Conservation (phyloP, 1,140 invertebrate genomes). For the Branchinecta lynchi region DNA sequence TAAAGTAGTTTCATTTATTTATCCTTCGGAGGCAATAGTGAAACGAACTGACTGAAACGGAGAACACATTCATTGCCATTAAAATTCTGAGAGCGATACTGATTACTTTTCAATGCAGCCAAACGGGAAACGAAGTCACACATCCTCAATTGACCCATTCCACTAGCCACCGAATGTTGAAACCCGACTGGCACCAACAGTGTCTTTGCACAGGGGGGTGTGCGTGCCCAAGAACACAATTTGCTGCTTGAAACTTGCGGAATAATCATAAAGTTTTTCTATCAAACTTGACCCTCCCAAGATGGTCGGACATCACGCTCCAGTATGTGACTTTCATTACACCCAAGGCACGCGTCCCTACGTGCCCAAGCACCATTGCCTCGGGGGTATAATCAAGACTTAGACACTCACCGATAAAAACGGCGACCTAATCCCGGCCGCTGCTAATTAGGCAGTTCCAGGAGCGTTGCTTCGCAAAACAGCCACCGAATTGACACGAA, state of each 20-base stretch:
- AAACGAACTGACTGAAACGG: too few species aligned
- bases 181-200: too few species aligned
- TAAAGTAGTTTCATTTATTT: too few species aligned
- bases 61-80: too few species aligned
- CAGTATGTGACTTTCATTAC: not conserved
- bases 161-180: too few species aligned
- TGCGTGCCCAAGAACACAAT: not conserved
- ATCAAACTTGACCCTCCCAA: not conserved
- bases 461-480: not conserved
- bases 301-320: not conserved
- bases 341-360: not conserved
- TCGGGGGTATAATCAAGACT: constrained; percentile 1
- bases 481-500: constrained; percentile 5
- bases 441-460: not conserved
- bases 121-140: too few species aligned
- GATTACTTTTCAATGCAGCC: too few species aligned
- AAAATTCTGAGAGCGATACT: too few species aligned
- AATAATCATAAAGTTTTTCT: constrained; percentile 5
- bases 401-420: constrained; percentile 9
- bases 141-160: too few species aligned
- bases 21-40: too few species aligned
- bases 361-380: not conserved
- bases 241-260: constrained; percentile 2
- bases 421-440: not conserved
- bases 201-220: not conserved